A percentile compares a stretch with the other conserved stretches of the same genome.
Evolutionary conservation across 2,113 vertebrate genomes (phyloP).

Genomic region (Poeciliopsis retropinna): DNA sequence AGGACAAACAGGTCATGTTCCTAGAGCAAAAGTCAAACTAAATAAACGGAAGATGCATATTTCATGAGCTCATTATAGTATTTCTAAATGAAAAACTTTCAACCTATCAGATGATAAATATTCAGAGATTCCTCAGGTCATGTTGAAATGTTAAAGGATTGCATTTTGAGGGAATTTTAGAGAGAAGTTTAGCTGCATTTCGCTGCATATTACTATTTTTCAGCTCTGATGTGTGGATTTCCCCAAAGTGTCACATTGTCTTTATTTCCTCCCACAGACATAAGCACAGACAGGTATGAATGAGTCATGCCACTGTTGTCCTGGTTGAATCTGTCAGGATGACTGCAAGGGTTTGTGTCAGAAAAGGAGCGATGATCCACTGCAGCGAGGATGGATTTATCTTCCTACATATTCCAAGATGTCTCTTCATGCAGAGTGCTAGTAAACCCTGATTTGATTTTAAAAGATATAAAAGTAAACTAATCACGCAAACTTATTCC

Average conservation of each 20-base stretch:
- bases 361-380: neutral
- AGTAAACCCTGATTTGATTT: neutral
- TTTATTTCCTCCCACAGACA: constrained; percentile 3
- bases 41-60: constrained; percentile 21
- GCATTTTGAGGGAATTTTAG: neutral
- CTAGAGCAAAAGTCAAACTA: neutral
- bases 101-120: constrained; percentile 6
- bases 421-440: neutral
- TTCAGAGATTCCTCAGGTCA: neutral
- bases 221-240: neutral
- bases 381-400: neutral
- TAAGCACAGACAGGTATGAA: constrained; percentile 7
- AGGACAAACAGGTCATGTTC: constrained; percentile 1
- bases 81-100: constrained; percentile 6
- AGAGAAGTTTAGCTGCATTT: neutral
- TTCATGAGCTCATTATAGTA: constrained; percentile 1
- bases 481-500: neutral
- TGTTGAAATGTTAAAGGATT: neutral
- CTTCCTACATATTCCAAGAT: constrained; percentile 28
- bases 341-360: constrained; percentile 28
- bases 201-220: neutral
- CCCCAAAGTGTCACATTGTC: constrained; percentile 7
- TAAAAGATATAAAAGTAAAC: neutral
- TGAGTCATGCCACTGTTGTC: constrained; percentile 16
- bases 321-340: constrained; percentile 30